Conservation (phyloP, 2,797 vertebrate genomes). For the Philypnodon macrostomus region DNA sequence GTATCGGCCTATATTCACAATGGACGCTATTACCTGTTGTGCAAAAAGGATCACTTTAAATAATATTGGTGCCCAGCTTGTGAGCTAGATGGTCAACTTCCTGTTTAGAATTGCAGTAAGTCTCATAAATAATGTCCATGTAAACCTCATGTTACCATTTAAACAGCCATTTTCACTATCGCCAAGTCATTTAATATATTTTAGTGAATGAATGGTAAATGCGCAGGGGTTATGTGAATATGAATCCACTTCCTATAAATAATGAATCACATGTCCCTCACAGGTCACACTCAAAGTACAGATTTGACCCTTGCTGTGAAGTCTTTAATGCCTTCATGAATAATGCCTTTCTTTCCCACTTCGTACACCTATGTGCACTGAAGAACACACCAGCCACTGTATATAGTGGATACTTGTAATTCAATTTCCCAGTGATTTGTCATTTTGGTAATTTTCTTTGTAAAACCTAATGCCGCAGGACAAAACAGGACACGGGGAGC, state of each 20-base stretch:
- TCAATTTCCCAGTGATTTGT: constrained; percentile 46
- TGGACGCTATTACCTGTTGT: no score
- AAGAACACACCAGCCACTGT: constrained; percentile 26
- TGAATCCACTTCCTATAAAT: constrained; percentile 49
- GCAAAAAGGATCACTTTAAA: not conserved
- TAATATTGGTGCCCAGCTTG: no score
- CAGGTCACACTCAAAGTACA: constrained; percentile 5
- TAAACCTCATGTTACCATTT: no score
- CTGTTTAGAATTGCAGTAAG: not conserved
- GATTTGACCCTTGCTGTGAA: constrained; percentile 26
- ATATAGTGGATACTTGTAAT: constrained; percentile 32
- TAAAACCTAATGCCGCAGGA: constrained; percentile 19
- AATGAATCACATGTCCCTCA: constrained; percentile 33
- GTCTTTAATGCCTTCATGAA: constrained; percentile 30
- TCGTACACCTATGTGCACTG: constrained; percentile 19
- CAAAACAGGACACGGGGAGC: no score
- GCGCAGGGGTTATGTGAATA: constrained; percentile 35
- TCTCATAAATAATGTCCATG: not conserved
- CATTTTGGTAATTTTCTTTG: constrained; percentile 18
- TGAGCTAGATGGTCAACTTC: no score
- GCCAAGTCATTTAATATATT: not conserved
- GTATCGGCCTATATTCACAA: no score
- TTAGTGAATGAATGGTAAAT: constrained; percentile 23
- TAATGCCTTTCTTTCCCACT: constrained; percentile 14
- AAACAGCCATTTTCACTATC: no score